Base-by-base conservation (phyloP, 1,140 invertebrate genomes). In the Temnothorax nylanderi region DNA sequence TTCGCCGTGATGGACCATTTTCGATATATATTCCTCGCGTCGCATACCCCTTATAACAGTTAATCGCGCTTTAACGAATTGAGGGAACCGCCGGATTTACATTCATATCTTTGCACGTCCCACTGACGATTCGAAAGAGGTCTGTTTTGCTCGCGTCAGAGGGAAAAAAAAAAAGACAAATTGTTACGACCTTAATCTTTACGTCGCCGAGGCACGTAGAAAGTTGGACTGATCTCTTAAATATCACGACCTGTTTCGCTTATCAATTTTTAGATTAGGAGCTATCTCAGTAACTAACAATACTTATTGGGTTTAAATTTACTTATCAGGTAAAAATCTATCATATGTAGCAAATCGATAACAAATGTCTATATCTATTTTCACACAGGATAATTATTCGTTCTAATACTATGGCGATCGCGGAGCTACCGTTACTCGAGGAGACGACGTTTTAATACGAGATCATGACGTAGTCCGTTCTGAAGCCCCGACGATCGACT, bases 401-500 rank as follows among this genome's bases (percentile, higher is more conserved):
- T 75, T 58, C 80, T 75, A 64, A 16, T 41, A 13, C 54, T 71
- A 74, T 58, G 67, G 32, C 26, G 44, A 58, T 58, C 54, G 47
- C 13, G 4, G 47, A 74, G 37, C 44, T 41, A 62, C 47, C 41
- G 16, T 26, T 18, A 54, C 51, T 54, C 8, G 51, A 6, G 37
- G 11, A 49, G 69, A 72, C 54, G 10, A n/a, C 51, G 56, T 81
- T 95, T 93, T 41, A 97, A 91, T 97, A 97, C 44, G 96, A 96
- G 87, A 96, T 95, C 95, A 97, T 97, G 85, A 97, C 96, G 89
- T 97, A 97, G 94, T 97, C 97, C 18, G 97, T 97, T 85, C 97
- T 94, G 87, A 98, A 98, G 72, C 97, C 96, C 78, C 97, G 94
- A 86, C 96, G 96, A 93, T 98, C 97, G 16, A 98, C 96, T 0